phyloP scores from a whole-genome alignment of 2,797 vertebrate genomes.

The Taenioides sp. region DNA sequence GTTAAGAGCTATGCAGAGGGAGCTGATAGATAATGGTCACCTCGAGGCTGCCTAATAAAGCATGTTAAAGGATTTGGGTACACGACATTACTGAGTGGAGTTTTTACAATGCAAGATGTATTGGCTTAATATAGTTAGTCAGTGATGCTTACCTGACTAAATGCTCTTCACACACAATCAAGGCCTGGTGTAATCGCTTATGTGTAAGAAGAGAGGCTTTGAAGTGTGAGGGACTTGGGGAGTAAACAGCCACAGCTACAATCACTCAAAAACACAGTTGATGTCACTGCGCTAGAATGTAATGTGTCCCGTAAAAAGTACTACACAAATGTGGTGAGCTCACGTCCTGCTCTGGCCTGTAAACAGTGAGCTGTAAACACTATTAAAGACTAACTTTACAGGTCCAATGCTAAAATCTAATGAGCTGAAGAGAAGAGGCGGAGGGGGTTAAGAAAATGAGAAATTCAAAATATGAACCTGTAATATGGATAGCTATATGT shows the following conservation, averaged over 20 bases:
- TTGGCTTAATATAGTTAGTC: slow-evolving; percentile 98
- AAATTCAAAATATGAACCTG: neutral
- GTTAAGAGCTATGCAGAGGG: slow-evolving; percentile 85
- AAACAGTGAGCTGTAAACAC: slow-evolving; percentile 19
- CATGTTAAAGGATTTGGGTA: slow-evolving; percentile 94
- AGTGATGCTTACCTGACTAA: slow-evolving; percentile 99
- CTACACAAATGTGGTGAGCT: slow-evolving; percentile 46
- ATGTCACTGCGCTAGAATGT: slow-evolving; percentile 62
- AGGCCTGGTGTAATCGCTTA: slow-evolving; percentile 88
- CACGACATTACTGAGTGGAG: slow-evolving; percentile 93
- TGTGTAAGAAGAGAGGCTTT: slow-evolving; percentile 55
- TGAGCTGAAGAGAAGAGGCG: neutral
- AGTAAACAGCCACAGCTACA: slow-evolving; percentile 48
- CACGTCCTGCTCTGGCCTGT: slow-evolving; percentile 42
- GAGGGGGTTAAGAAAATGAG: neutral
- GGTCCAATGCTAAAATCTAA: neutral
- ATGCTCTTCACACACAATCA: slow-evolving; percentile 90
- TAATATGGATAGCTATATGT: slow-evolving; percentile 9
- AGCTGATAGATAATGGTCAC: slow-evolving; percentile 96
- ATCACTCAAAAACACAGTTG: slow-evolving; percentile 54
- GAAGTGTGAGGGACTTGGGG: slow-evolving; percentile 64
- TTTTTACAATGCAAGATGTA: slow-evolving; percentile 99
- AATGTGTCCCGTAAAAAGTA: slow-evolving; percentile 27
- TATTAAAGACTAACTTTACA: slow-evolving; percentile 1
- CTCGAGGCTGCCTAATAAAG: slow-evolving; percentile 98